These are phyloP conservation scores for Neosilurus hyrtlii DNA, from an alignment of 2,797 vertebrate genomes.

Conservation along the genomic window DNA sequence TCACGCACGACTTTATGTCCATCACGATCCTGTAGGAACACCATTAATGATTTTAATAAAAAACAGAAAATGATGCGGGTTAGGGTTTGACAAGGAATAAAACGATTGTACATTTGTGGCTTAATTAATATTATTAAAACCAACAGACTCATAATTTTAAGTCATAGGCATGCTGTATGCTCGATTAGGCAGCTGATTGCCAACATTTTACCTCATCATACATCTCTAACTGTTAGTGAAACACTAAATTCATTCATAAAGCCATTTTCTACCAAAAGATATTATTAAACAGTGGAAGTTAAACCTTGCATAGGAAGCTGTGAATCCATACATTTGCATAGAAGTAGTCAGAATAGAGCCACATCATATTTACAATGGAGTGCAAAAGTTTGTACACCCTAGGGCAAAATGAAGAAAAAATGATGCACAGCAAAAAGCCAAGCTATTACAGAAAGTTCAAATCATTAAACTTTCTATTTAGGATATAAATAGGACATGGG, in stretches of 20 bases:
- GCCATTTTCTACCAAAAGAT: neutral
- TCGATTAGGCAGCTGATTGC: slow-evolving; percentile 31
- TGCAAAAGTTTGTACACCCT: slow-evolving; percentile 16
- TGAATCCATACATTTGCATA: neutral
- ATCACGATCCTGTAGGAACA: slow-evolving; percentile 18
- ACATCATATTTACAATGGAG: neutral
- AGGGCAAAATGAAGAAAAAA: neutral
- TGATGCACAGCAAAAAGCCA: neutral
- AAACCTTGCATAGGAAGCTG: slow-evolving; percentile 43
- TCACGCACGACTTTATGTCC: slow-evolving; percentile 27
- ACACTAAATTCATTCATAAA: neutral
- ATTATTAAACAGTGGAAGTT: neutral
- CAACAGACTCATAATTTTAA: slow-evolving; percentile 13
- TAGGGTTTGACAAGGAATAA: slow-evolving; percentile 27
- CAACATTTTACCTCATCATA: slow-evolving; percentile 61
- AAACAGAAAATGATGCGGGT: slow-evolving; percentile 26
- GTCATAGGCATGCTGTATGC: slow-evolving; percentile 39
- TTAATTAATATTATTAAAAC: slow-evolving; percentile 9
- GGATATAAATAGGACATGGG: neutral
- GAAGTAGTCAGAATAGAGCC: neutral
- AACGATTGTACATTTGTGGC: slow-evolving; percentile 12
- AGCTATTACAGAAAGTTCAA: neutral
- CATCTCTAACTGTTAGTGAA: slow-evolving; percentile 15
- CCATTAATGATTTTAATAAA: neutral
- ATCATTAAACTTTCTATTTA: neutral